Base-by-base conservation (phyloP, 1,140 invertebrate genomes). In the Panulirus ornatus region DNA sequence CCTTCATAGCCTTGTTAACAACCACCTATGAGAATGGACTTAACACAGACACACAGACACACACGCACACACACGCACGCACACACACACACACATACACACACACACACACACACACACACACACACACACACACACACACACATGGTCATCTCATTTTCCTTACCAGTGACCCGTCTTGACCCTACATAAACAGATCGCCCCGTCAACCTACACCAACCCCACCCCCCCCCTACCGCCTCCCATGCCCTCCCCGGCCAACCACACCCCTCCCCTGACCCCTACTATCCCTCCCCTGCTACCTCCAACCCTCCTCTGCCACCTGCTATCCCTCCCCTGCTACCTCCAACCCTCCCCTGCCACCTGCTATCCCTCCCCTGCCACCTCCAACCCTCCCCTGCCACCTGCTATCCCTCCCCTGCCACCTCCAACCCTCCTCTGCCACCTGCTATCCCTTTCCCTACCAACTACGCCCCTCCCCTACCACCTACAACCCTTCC, bases 21-120 rank as follows among this genome's bases (percentile, higher is more conserved):
- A 58, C 22, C 51, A 22, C 11, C 51, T 22, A 58, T 11, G 51
- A 11, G 51, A 58, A 22, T 58, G 11, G 11, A 58, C 11, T n/a
- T n/a, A n/a, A n/a, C n/a, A 58, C 51, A 11, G 11, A 58, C 11
- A 22, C 51, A 58, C 22, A 11, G 51, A 11, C 51, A 58, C 11
- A 58, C 11, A 11, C 22, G 22, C 11, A 11, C 22, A 58, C 51
- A 58, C 51, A 58, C 51, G 22, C 51, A 58, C 51, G 22, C 51
- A 58, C 51, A 58, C 51, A 58, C 51, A 58, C 51, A 58, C 51
- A 58, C 51, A 58, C 51, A 58, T 22, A 58, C 51, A 58, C 51
- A 58, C 51, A 58, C 51, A 58, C 51, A 58, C 51, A 58, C 51
- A 58, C 51, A 58, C 51, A 58, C 51, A 58, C 51, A 58, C 51